Evolutionary conservation across 2,113 vertebrate species (phyloP), one percentile per base, ranked within the genome.

Genomic region (Sarotherodon lohbergeri): DNA sequence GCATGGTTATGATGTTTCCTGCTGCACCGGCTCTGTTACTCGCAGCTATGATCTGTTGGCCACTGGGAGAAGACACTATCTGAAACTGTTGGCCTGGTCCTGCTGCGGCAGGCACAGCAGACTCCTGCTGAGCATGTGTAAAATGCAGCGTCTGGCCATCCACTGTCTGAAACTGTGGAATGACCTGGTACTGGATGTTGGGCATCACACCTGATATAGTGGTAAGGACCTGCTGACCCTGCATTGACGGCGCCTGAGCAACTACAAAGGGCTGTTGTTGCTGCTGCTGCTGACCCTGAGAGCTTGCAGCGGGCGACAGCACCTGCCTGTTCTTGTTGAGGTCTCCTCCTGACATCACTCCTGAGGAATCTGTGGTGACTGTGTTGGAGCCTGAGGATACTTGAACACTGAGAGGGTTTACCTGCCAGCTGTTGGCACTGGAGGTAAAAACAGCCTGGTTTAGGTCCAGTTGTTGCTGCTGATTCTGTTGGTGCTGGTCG

Each of bases 151-250:
- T 96, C 54, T 99, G 98, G 79, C 98, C 98, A 3, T 99, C 98
- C 11, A 99, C 96, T 2, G 98, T 99, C 94, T 99, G 98, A 94
- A 99, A 99, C 86, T 99, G 98, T 50, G 98, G 98, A 86, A 99
- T 98, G 56, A 99, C 98, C 96, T 99, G 98, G 93, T 99, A 99
- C 92, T 99, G 98, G 94, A 99, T 98, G 73, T 98, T 99, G 2
- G 98, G 98, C 95, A 99, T 95, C 19, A 98, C 90, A 0, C 98
- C 97, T 0, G 98, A 97, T 86, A 99, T 94, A 19, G 98, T 96
- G 10, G 98, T 97, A 24, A 99, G 96, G 56, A 99, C 96, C 93
- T 98, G 98, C 92, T 98, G 98, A 91, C 97, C 97, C 93, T 98
- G 98, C 57, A 97, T 56, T 41, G 96, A 92, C 27, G 97, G 97